Conservation (phyloP, 2,113 vertebrate genomes). For the Corapipo altera region DNA sequence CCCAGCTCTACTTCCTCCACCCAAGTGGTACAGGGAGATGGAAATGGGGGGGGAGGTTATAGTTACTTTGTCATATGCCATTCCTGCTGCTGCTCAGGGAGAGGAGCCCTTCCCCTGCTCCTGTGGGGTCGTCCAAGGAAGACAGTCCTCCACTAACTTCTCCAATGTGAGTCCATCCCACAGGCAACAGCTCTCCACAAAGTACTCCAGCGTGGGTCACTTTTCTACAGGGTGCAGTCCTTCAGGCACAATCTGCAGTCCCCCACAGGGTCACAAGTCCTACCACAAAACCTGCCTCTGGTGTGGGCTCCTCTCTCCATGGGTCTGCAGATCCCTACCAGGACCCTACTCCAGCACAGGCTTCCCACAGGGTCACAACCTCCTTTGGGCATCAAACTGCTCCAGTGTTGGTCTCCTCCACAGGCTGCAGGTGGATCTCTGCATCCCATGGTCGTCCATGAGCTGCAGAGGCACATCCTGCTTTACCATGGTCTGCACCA, state of each 20-base stretch:
- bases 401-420: rapidly evolving
- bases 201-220: not conserved
- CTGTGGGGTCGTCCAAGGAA: rapidly evolving
- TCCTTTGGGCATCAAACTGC: not conserved
- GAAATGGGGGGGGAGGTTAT: not conserved
- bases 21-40: rapidly evolving
- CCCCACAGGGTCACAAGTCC: not conserved
- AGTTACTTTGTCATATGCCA: rapidly evolving
- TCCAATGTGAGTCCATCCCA: not conserved
- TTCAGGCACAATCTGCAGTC: not conserved
- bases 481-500: too few species aligned
- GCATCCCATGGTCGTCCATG: not conserved
- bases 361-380: not conserved
- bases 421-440: not conserved
- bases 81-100: not conserved
- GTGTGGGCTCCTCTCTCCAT: not conserved
- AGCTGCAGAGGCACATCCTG: not conserved
- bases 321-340: not conserved
- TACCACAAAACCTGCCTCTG: not conserved
- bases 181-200: not conserved
- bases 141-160: not conserved
- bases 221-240: too few species aligned
- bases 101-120: not conserved
- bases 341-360: not conserved
- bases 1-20: not conserved